These are phyloP conservation scores for Aricia agestis DNA, from an alignment of 1,140 invertebrate species.

Conservation along the genomic window DNA sequence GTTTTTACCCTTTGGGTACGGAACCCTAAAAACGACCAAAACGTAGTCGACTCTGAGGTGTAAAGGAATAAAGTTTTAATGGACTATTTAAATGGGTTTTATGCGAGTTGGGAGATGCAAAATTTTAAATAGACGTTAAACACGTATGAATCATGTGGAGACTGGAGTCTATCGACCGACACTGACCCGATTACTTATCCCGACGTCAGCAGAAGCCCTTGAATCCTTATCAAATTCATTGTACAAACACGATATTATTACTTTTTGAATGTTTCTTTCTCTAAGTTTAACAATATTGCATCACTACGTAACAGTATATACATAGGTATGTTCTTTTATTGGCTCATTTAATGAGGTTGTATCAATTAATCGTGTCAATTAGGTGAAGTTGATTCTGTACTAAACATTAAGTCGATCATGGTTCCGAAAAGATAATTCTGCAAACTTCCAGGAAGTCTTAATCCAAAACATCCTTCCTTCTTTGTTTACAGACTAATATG, in stretches of 20 bases:
- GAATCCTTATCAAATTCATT: conserved; percentile 16
- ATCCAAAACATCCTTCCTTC: too few relatives aligned
- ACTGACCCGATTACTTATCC: conserved; percentile 18
- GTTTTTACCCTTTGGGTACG: too few relatives aligned
- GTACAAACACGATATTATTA: conserved; percentile 3
- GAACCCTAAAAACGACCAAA: neutral
- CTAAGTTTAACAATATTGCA: neutral
- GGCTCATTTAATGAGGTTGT: too few relatives aligned
- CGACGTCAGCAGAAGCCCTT: conserved; percentile 16
- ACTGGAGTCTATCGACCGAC: conserved; percentile 21
- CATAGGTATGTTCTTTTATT: neutral
- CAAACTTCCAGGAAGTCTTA: too few relatives aligned
- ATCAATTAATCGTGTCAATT: too few relatives aligned
- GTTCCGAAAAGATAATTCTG: too few relatives aligned
- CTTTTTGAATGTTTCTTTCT: neutral
- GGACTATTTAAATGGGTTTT: neutral
- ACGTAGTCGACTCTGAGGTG: neutral
- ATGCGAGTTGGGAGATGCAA: neutral
- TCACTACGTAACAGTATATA: neutral
- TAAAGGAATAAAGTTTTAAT: neutral
- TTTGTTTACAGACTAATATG: too few relatives aligned
- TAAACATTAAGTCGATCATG: too few relatives aligned
- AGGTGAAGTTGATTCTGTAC: too few relatives aligned
- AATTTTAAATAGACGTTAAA: conserved; percentile 5
- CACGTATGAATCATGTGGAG: conserved; percentile 16